Percentiles rank a stretch among this genome's conserved stretches.
phyloP scores from a whole-genome alignment of 2,888 invertebrate species.

The Clivina fossor region DNA sequence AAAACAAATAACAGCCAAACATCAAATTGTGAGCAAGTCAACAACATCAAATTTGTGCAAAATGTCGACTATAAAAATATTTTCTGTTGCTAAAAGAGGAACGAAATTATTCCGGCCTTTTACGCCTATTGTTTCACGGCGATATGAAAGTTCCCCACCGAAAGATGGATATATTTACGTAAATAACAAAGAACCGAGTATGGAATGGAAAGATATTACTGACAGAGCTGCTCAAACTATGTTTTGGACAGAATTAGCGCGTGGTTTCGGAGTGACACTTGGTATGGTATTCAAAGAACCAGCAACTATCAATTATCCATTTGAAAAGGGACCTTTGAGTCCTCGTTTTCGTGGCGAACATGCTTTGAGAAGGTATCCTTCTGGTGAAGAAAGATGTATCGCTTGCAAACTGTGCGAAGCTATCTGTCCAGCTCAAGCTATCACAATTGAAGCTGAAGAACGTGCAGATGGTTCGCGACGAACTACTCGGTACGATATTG shows the following conservation, averaged over 20 bases:
- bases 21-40: too few species aligned
- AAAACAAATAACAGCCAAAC: too few species aligned
- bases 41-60: too few species aligned
- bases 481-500: constrained; percentile 98
- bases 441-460: constrained; percentile 98
- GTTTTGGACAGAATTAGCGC: constrained; percentile 77
- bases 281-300: constrained; percentile 85
- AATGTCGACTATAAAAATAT: too few species aligned
- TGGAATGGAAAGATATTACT: constrained; percentile 69
- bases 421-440: constrained; percentile 99
- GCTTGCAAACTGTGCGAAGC: constrained; percentile 99
- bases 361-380: constrained; percentile 92
- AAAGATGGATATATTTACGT: constrained; percentile 60
- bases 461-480: constrained; percentile 94
- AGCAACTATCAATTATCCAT: constrained; percentile 98
- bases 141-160: too few species aligned
- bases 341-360: constrained; percentile 98
- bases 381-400: constrained; percentile 98
- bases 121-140: too few species aligned
- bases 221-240: constrained; percentile 73
- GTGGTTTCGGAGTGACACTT: constrained; percentile 81
- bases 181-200: constrained; percentile 64
- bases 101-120: too few species aligned
- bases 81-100: too few species aligned
- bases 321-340: constrained; percentile 98